phyloP scores from a whole-genome alignment of 1,140 invertebrate genomes.

The Dendroctonus ponderosae region DNA sequence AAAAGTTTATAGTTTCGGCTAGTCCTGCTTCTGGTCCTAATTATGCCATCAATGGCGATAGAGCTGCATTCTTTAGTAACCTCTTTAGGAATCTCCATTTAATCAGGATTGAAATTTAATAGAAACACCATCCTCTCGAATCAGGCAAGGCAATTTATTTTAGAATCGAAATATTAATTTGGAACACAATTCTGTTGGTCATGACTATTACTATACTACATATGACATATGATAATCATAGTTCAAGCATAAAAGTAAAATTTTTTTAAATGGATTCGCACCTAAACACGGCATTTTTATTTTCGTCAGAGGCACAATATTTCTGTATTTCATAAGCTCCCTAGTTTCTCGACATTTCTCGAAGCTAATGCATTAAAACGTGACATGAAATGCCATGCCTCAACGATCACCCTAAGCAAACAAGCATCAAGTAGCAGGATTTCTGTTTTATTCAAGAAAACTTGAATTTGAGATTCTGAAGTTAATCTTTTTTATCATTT shows the following conservation, averaged over 20 bases:
- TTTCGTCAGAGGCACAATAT: constrained; percentile 10
- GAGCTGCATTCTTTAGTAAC: constrained; percentile 7
- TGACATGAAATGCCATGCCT: constrained; percentile 17
- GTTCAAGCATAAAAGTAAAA: too few species aligned
- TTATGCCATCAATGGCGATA: constrained; percentile 21
- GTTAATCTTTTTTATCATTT: too few species aligned
- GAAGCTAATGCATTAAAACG: constrained; percentile 17
- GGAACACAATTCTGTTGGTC: too few species aligned
- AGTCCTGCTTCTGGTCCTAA: constrained; percentile 23
- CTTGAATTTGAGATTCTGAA: too few species aligned
- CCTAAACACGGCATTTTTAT: too few species aligned
- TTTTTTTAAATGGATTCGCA: too few species aligned
- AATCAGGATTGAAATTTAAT: constrained; percentile 19
- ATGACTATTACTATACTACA: too few species aligned
- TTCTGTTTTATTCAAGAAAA: constrained; percentile 35
- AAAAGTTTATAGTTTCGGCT: constrained; percentile 26
- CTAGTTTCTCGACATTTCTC: constrained; percentile 1
- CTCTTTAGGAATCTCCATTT: constrained; percentile 9
- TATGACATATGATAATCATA: too few species aligned
- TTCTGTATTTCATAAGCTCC: constrained; percentile 11
- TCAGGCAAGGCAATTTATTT: too few species aligned
- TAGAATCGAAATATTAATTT: too few species aligned
- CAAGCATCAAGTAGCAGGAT: constrained; percentile 15
- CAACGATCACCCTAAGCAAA: constrained; percentile 19
- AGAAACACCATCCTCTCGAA: too few species aligned